Conservation (phyloP, 2,888 invertebrate genomes). For the Miltochrista miniata region DNA sequence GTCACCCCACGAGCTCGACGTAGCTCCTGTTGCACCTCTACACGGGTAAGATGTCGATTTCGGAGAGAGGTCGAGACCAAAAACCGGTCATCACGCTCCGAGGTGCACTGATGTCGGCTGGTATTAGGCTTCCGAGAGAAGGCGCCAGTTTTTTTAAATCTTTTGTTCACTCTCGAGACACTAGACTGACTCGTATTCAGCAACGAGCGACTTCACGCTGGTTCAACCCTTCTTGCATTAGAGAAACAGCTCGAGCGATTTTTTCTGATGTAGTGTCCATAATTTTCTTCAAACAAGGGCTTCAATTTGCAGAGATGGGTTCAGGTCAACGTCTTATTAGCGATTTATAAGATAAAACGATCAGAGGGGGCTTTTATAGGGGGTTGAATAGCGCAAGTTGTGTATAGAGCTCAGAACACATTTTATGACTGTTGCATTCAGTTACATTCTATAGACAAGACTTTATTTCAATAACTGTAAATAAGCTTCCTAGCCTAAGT, state of each 20-base stretch:
- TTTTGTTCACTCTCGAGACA: constrained; percentile 19
- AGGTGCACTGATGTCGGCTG: constrained; percentile 17
- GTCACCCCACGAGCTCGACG: background rate
- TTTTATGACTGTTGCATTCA: too few species aligned
- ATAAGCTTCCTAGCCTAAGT: too few species aligned
- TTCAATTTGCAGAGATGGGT: background rate
- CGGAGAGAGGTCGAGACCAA: constrained; percentile 11
- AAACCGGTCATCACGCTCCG: background rate
- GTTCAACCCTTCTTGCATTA: constrained; percentile 12
- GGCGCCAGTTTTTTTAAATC: constrained; percentile 22
- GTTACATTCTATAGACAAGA: too few species aligned
- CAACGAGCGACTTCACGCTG: constrained; percentile 15
- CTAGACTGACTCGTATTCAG: constrained; percentile 21
- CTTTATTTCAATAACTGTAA: too few species aligned
- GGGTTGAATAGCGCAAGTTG: too few species aligned
- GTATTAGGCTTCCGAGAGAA: constrained; percentile 12
- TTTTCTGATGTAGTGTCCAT: constrained; percentile 13
- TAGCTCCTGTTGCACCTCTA: background rate
- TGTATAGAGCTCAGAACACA: too few species aligned
- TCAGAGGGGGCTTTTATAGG: too few species aligned
- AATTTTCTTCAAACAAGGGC: background rate
- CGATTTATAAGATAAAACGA: too few species aligned
- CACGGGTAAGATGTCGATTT: constrained; percentile 26
- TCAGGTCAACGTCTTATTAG: too few species aligned
- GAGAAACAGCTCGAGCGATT: constrained; percentile 18